Conservation (phyloP, 2,888 invertebrate genomes). For the Drosophila nr. perissopoda region DNA sequence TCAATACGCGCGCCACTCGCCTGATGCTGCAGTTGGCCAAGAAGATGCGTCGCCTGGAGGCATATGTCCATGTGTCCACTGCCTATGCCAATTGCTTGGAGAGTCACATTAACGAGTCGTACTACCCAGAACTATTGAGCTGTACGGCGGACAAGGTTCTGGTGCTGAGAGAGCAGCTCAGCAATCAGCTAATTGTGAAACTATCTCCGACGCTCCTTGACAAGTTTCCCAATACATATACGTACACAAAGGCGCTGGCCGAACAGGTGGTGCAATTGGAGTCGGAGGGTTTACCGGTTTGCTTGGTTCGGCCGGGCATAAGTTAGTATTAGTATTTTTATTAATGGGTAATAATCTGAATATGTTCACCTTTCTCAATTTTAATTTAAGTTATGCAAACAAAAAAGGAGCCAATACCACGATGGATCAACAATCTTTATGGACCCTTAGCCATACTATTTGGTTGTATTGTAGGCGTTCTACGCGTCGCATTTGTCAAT, state of each 20-base stretch:
- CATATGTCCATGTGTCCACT: conserved; percentile 2
- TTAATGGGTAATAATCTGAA: too few species aligned
- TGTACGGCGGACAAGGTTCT: not conserved
- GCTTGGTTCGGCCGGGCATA: too few species aligned
- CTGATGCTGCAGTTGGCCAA: not conserved
- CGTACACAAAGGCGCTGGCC: too few species aligned
- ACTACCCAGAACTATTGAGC: not conserved
- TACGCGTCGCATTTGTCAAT: not conserved
- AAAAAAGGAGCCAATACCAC: too few species aligned
- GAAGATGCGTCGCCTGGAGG: not conserved
- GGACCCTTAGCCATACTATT: not conserved
- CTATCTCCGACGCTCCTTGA: not conserved
- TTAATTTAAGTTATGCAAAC: too few species aligned
- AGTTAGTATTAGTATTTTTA: too few species aligned
- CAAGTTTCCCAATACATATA: too few species aligned
- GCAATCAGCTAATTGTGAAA: not conserved
- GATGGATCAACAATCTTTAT: conserved; percentile 29
- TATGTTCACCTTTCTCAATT: too few species aligned
- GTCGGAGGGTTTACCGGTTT: too few species aligned
- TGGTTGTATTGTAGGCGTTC: not conserved
- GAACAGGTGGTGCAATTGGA: too few species aligned
- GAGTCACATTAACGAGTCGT: not conserved
- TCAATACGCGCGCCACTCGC: not conserved
- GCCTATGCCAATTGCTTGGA: not conserved
- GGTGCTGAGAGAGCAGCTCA: not conserved